Base-by-base conservation (phyloP, 2,888 invertebrate genomes). In the Apantesis nais region DNA sequence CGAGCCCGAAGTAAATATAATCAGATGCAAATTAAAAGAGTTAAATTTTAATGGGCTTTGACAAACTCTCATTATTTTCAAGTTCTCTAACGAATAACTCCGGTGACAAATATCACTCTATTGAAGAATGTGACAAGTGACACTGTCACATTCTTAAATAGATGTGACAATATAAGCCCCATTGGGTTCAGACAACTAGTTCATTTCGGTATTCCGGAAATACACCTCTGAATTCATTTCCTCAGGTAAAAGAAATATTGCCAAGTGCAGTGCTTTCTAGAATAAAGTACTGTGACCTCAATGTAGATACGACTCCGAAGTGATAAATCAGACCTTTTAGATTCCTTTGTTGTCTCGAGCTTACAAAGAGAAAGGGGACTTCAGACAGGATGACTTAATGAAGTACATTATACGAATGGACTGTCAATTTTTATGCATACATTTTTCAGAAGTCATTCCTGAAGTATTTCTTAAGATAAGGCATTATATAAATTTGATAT, bases 331-430 rank as follows among this genome's bases (percentile, higher is more conserved):
- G 58, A 58, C 58, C 74, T 73, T 74, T 81, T 81, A 80, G 70
- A 73, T 34, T 79, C 81, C 85, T 87, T 87, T 87, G 86, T 87
- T 85, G 86, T 87, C 86, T 87, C 83, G 77, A 78, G 73, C 82
- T 77, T 68, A 76, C 74, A 72, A 71, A 79, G 62, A 79, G 75
- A 74, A 74, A 73, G 67, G 70, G 62, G 66, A 65, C 77, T 77
- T 65, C 67, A 78, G 72, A 79, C 75, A 74, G 78, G 78, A 79
- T 71, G 78, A 77, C 73, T 75, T 79, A 81, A 81, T 81, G 72
- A 77, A 74, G 72, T 60, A 68, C 71, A 81, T 81, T 81, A 81
- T 68, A 76, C 61, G 74, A 78, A 79, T 68, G 74, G 68, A 70
- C 71, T 66, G 55, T 65, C 66, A 19, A 48, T 58, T 19, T 41